Conservation (phyloP, 2,113 vertebrate species). For the Archilochus colubris region DNA sequence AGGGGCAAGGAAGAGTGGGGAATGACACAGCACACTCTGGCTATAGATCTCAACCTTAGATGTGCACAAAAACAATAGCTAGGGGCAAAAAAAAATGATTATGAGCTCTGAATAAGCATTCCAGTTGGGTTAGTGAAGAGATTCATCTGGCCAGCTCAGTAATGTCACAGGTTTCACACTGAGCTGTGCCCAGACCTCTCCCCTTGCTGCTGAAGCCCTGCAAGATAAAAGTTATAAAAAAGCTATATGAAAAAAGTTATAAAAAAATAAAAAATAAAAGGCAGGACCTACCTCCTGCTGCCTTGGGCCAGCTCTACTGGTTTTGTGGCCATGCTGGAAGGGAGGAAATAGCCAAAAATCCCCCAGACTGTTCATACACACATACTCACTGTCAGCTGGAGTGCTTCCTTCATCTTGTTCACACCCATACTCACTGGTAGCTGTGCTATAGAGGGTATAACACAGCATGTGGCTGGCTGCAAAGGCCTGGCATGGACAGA, state of each 20-base stretch:
- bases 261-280: no score
- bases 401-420: neutral
- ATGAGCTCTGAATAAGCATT: neutral
- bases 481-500: neutral
- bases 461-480: neutral
- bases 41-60: no score
- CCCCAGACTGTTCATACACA: neutral
- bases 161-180: neutral
- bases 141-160: neutral
- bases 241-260: no score
- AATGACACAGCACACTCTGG: no score
- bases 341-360: neutral
- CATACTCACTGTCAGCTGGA: neutral
- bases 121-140: neutral
- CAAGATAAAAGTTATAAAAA: neutral
- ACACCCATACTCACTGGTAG: neutral
- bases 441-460: accelerated
- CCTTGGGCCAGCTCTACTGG: neutral
- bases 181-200: neutral
- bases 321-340: neutral
- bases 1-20: no score
- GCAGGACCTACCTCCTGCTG: neutral
- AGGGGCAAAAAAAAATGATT: no score
- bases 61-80: no score
- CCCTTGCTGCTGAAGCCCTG: neutral